Percentiles rank a stretch among this genome's conserved stretches.
phyloP scores from a whole-genome alignment of 1,140 invertebrate genomes.

The Venturia canescens region DNA sequence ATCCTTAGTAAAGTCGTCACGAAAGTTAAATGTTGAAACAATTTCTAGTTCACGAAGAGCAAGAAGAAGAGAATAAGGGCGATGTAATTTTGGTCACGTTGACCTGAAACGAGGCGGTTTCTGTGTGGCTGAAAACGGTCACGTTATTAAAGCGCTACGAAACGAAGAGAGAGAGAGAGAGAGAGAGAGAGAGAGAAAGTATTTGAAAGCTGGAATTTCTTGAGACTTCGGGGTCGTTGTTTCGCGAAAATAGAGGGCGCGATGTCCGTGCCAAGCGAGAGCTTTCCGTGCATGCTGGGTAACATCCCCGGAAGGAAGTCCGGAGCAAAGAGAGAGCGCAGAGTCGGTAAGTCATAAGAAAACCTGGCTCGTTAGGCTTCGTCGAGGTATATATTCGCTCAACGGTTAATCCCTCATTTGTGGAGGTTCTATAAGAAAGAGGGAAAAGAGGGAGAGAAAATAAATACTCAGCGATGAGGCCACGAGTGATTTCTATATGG shows the following conservation, averaged over 20 bases:
- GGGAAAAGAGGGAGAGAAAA: no score
- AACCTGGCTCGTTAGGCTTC: neutral
- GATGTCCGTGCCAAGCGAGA: constrained; percentile 58
- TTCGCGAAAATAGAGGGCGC: constrained; percentile 60
- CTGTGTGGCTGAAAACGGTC: neutral
- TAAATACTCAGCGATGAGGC: neutral
- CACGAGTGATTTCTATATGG: constrained; percentile 1
- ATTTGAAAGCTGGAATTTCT: neutral
- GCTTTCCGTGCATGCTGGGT: constrained; percentile 42
- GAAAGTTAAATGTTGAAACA: no score
- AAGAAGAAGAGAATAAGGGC: no score
- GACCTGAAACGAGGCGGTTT: neutral
- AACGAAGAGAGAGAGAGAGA: no score
- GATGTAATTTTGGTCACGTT: no score
- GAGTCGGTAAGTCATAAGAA: neutral
- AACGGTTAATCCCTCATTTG: neutral
- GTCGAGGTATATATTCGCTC: neutral
- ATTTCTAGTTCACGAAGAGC: no score
- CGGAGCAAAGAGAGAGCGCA: neutral
- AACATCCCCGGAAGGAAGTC: neutral
- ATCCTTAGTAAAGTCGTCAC: no score
- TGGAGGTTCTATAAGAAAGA: neutral
- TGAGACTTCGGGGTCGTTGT: constrained; percentile 54
- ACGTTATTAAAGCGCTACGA: no score
- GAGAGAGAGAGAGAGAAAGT: no score